Evolutionary conservation across 2,888 invertebrate species (phyloP).

Genomic region (Acrobasis suavella): DNA sequence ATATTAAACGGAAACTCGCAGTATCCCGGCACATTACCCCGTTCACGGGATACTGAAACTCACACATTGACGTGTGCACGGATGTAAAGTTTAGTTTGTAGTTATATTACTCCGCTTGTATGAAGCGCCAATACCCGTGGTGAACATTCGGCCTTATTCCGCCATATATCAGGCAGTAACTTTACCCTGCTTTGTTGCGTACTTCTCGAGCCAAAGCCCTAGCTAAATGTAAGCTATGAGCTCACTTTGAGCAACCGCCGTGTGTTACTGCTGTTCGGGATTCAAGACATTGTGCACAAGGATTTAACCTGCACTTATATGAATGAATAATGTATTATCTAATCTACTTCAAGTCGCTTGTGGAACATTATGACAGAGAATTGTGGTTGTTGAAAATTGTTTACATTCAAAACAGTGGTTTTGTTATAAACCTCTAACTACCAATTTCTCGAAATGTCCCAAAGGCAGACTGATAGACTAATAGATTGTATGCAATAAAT

Average conservation of each 20-base stretch:
- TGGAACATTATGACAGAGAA: background rate
- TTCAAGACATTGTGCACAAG: conserved; percentile 14
- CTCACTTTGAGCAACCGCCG: conserved; percentile 15
- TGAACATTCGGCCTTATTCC: background rate
- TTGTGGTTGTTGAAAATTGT: background rate
- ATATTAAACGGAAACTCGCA: too few species aligned
- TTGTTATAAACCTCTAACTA: too few species aligned
- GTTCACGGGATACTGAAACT: too few species aligned
- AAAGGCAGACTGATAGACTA: too few species aligned
- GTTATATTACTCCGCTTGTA: too few species aligned
- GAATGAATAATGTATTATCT: background rate
- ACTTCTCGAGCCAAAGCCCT: conserved; percentile 8
- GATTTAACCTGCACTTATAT: conserved; percentile 6
- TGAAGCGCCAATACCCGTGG: too few species aligned
- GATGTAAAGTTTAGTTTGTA: too few species aligned
- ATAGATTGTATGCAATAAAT: too few species aligned
- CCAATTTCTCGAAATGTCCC: too few species aligned
- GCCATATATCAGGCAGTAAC: background rate
- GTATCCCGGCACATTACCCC: too few species aligned
- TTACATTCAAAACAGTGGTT: too few species aligned
- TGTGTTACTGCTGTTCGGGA: conserved; percentile 7
- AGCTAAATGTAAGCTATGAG: conserved; percentile 9
- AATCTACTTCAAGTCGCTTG: background rate
- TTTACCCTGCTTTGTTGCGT: conserved; percentile 13
- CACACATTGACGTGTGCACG: too few species aligned